Evolutionary conservation across 2,797 vertebrate species (phyloP).

Genomic region (Pelochelys cantorii): DNA sequence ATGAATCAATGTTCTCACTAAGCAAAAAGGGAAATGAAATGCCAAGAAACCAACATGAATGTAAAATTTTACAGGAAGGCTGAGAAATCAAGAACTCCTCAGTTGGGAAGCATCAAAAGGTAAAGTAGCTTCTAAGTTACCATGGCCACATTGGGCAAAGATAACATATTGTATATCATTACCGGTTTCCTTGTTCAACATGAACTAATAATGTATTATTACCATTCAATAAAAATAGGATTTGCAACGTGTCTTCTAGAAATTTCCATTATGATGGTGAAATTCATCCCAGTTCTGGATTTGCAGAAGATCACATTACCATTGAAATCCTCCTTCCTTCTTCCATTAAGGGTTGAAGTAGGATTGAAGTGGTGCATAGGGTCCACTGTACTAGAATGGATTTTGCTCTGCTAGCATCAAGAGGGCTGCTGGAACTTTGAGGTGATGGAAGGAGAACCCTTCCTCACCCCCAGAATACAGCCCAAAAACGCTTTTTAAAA

Average conservation of each 20-base stretch:
- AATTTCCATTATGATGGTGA: neutral
- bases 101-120: neutral
- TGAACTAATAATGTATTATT: neutral
- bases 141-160: neutral
- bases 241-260: neutral
- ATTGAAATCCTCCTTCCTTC: neutral
- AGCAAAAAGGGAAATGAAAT: neutral
- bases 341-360: neutral
- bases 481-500: neutral
- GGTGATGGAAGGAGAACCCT: neutral
- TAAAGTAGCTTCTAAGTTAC: neutral
- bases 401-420: neutral
- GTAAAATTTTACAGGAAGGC: constrained; percentile 1
- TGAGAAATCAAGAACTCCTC: neutral
- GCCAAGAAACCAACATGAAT: neutral
- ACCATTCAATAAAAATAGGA: neutral
- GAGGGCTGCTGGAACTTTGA: neutral
- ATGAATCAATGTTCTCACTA: neutral
- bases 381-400: neutral
- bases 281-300: neutral
- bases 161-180: neutral
- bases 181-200: neutral
- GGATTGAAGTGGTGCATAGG: neutral
- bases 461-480: neutral
- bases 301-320: neutral